These are phyloP conservation scores for Pseudocheirus occidentalis DNA, from an alignment of 2,797 vertebrate genomes.

Conservation along the genomic window DNA sequence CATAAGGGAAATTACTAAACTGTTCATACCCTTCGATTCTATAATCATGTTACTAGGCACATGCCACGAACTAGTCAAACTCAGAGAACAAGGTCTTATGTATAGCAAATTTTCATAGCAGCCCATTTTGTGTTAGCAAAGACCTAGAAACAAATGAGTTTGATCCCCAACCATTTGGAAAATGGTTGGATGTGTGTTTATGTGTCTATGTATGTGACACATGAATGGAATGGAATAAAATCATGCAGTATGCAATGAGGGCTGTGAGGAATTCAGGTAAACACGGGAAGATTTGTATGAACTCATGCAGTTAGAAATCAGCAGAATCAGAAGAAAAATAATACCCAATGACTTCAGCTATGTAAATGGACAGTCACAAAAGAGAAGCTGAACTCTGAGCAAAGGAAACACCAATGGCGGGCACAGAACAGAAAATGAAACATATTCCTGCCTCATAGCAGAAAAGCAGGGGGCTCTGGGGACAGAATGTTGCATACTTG, in stretches of 20 bases:
- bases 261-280: not conserved
- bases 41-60: not conserved
- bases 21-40: not conserved
- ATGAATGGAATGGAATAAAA: not conserved
- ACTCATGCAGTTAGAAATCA: not conserved
- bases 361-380: not conserved
- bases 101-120: not conserved
- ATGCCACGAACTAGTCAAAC: not conserved
- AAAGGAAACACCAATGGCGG: not conserved
- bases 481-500: not conserved
- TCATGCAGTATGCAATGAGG: not conserved
- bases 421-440: not conserved
- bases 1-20: not conserved
- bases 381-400: not conserved
- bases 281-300: not conserved
- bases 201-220: not conserved
- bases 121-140: not conserved
- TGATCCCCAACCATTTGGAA: not conserved
- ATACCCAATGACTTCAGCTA: not conserved
- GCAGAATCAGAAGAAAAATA: not conserved
- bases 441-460: not conserved
- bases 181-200: not conserved
- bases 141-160: not conserved
- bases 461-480: not conserved
- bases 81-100: not conserved